Evolutionary conservation across 2,113 vertebrate species (phyloP), one percentile per base, ranked within the genome.

Genomic region (Corythornis madagascariensis): DNA sequence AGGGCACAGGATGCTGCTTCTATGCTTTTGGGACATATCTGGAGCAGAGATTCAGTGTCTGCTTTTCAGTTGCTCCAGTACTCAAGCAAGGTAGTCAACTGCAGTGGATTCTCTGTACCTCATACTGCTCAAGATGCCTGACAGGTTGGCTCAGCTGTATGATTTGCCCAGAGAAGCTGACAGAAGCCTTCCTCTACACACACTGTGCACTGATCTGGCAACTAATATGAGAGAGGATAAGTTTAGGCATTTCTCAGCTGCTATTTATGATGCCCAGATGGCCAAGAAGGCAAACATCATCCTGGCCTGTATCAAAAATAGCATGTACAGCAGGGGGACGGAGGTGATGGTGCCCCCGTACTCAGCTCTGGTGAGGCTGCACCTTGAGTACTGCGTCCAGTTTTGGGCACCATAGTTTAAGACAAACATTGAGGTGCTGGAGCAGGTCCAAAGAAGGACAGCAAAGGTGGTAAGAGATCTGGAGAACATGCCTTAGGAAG

Each of bases 101-200:
- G 47, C 52, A 61, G 1, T 6, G 21, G 25, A 22, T 47, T 31
- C 25, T 47, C 31, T 24, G 15, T 16, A 28, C 22, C 6, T 67
- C 25, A 29, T 12, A 10, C 16, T 56, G 50, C 13, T 64, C 25
- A 55, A 2, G 4, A 17, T 43, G 60, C 24, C 22, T 38, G 66
- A 22, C 28, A 22, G 20, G 7, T 38, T 35, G 28, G 11, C 31
- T 52, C 11, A 25, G 38, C 40, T 0, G 0, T 21, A 4, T 19
- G 21, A 28, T 56, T 52, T 2, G 1, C 19, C 8, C 20, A 31
- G 33, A 63, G 40, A 9, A 48, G 18, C 20, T 50, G 11, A 45
- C 13, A 42, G 33, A 83, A 75, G 50, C 13, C 8, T 33, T 64
- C 45, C 61, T 64, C 17, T 38, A 28, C 25, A 20, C 5, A 11